Evolutionary conservation across 2,113 vertebrate genomes (phyloP).

Genomic region (Edolisoma coerulescens): DNA sequence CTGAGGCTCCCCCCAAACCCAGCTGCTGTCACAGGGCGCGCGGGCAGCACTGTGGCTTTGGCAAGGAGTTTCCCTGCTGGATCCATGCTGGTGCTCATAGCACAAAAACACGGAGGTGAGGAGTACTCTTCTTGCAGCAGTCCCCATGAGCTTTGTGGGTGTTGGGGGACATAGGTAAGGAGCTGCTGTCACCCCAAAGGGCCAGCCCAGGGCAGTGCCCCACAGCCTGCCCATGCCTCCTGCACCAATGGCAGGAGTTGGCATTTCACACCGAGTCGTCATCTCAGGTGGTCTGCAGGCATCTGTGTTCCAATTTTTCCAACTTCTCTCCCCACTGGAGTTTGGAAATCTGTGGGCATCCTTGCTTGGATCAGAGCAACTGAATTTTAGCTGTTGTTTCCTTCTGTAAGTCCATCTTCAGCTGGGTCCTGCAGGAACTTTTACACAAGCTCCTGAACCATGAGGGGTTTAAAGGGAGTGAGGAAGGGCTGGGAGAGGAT

Average conservation of each 20-base stretch:
- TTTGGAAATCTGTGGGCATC: not conserved
- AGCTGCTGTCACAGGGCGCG: accelerated
- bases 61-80: not conserved
- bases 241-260: accelerated
- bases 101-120: accelerated
- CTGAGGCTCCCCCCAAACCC: not conserved
- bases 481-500: not conserved
- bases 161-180: not conserved
- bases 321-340: accelerated
- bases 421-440: not conserved
- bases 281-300: not conserved
- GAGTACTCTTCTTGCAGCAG: not conserved
- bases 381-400: not conserved
- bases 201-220: not conserved
- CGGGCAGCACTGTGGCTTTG: accelerated
- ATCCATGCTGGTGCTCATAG: accelerated
- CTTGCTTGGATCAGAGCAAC: not conserved
- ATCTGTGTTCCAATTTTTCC: not conserved
- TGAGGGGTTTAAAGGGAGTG: not conserved
- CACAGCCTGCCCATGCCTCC: not conserved
- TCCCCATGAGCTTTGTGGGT: not conserved
- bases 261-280: accelerated
- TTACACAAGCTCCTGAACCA: not conserved
- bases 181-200: not conserved
- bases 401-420: not conserved